Evolutionary conservation across 2,888 invertebrate species (phyloP), one percentile per base, ranked within the genome.

Genomic region (Erebia ligea): DNA sequence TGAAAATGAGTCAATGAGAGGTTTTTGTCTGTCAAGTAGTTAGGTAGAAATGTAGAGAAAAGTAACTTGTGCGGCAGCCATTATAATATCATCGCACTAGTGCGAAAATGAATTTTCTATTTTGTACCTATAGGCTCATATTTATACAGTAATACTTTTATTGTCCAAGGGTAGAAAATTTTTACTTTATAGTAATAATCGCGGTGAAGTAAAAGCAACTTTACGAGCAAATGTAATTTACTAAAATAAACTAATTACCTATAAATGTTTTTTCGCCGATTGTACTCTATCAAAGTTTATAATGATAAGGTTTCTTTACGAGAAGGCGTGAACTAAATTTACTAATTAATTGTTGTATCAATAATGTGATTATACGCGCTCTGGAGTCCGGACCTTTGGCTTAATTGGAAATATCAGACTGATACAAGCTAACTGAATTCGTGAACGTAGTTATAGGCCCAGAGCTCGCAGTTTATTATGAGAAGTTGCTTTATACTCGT

Each of bases 331-430:
- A 73, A 62, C 67, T 42, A 61, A 65, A 63, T 59, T 15, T 50
- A 42, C 72, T 69, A 71, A 73, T 73, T 73, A 69, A 73, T 73
- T 71, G 69, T 73, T 59, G 63, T 71, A 69, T 69, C 71, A 52
- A 58, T 71, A 67, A 61, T 69, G 65, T 65, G 67, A 71, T 71
- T 58, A 45, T 19, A 34, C 34, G 34, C 5, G 34, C 34, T 34
- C 34, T 34, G 13, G 58, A 34, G 25, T 54, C 45, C 52, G 52
- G 40, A 61, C 57, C 64, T 62, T 65, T 67, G 56, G 54, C 45
- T 45, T 68, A 68, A 68, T 68, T 64, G 64, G 54, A 45, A 21
- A 1, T 64, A 54, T 63, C 62, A 48, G 63, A 17, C 25, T 40
- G 17, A 54, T 34, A 54, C 54, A 11, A 17, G 64, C 34, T 58